phyloP scores from a whole-genome alignment of 2,797 vertebrate species.

The Octomys mimax region DNA sequence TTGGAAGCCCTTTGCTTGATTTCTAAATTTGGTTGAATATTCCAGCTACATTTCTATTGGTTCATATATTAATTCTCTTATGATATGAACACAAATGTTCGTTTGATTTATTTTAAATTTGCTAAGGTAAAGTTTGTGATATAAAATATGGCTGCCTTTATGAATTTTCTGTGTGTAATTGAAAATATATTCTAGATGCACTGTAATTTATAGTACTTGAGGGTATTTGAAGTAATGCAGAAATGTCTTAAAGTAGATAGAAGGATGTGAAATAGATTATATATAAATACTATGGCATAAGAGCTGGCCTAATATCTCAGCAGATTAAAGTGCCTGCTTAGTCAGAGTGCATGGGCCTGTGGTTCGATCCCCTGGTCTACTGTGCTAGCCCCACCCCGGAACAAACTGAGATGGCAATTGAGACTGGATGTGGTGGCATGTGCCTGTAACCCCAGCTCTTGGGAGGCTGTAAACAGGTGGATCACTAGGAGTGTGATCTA shows the following conservation, averaged over 20 bases:
- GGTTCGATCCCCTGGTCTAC: too few species aligned
- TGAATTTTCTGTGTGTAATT: neutral
- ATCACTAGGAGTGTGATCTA: neutral
- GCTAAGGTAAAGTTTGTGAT: neutral
- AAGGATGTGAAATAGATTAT: too few species aligned
- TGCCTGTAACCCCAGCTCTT: too few species aligned
- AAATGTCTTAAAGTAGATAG: neutral
- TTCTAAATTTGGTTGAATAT: neutral
- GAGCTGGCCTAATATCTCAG: too few species aligned
- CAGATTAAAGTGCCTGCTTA: too few species aligned
- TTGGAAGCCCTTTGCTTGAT: neutral
- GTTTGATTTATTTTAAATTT: neutral
- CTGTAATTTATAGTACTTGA: neutral
- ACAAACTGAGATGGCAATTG: too few species aligned
- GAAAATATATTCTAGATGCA: neutral
- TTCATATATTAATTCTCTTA: neutral
- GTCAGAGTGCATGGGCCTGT: too few species aligned
- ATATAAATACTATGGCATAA: too few species aligned
- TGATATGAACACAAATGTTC: neutral
- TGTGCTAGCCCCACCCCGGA: too few species aligned
- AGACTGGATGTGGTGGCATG: too few species aligned
- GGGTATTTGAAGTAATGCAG: neutral
- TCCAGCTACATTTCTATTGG: neutral
- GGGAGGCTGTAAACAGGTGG: too few species aligned
- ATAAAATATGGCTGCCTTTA: neutral